These are phyloP conservation scores for Pseudoips prasinana DNA, from an alignment of 2,888 invertebrate genomes.

Conservation along the genomic window DNA sequence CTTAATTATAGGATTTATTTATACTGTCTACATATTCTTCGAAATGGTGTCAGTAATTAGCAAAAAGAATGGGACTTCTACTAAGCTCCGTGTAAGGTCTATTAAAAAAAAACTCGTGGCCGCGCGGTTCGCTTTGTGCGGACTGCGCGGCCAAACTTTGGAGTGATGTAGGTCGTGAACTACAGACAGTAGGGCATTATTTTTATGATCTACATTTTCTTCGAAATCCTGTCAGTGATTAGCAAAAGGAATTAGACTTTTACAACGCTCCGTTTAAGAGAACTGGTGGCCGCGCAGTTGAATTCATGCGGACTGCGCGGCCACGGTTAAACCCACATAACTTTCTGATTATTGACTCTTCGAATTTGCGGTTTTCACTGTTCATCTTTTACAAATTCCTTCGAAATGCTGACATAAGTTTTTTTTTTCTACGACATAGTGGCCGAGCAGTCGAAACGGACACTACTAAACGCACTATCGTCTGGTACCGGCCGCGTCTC, in stretches of 20 bases:
- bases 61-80: constrained; percentile 9
- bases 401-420: constrained; percentile 11
- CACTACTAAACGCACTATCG: no score
- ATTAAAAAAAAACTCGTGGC: constrained; percentile 4
- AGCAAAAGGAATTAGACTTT: constrained; percentile 10
- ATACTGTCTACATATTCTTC: constrained; percentile 8
- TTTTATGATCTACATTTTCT: constrained; percentile 10
- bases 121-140: constrained; percentile 3
- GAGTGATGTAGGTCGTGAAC: constrained; percentile 10
- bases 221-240: constrained; percentile 10
- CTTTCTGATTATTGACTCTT: constrained; percentile 6
- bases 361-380: constrained; percentile 4
- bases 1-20: constrained; percentile 9
- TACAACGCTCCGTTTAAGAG: constrained; percentile 9
- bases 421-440: constrained; percentile 1
- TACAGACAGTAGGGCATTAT: constrained; percentile 10
- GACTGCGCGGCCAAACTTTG: constrained; percentile 11
- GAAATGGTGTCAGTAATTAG: constrained; percentile 10
- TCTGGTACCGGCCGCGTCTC: no score
- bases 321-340: constrained; percentile 10
- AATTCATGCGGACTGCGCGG: constrained; percentile 8
- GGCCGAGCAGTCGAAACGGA: constrained; percentile 3
- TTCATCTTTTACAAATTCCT: constrained; percentile 5
- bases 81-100: constrained; percentile 8
- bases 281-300: constrained; percentile 10